Evolutionary conservation across 2,888 invertebrate species (phyloP).

Genomic region (Lapara coniferarum): DNA sequence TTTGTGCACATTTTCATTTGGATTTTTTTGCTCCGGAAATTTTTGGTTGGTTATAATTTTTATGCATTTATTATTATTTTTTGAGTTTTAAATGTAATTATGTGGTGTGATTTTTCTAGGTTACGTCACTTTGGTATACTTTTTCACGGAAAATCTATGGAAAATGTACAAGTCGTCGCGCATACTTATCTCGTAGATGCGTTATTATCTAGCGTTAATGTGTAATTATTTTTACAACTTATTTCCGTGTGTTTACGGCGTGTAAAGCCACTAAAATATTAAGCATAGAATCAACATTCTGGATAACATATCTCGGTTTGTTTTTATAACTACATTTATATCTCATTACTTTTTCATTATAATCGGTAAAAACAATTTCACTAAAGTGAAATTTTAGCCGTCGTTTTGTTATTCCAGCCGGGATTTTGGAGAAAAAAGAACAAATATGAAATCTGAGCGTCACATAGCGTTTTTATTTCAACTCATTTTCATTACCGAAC

Average conservation of each 20-base stretch:
- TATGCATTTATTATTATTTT: conserved; percentile 49
- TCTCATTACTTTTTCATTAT: neutral
- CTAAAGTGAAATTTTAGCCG: neutral
- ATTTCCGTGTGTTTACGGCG: conserved; percentile 14
- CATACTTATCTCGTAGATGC: neutral
- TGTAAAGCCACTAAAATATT: conserved; percentile 3
- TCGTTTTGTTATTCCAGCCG: neutral
- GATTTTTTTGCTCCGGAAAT: conserved; percentile 79
- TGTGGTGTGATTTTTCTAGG: neutral
- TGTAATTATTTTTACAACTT: conserved; percentile 21
- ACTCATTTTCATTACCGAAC: conserved; percentile 41
- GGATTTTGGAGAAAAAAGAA: neutral
- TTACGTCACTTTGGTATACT: neutral
- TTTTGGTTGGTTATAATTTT: conserved; percentile 77
- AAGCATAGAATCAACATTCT: neutral
- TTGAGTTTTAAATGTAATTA: conserved; percentile 27
- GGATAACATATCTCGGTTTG: neutral
- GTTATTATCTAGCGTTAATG: conserved; percentile 18
- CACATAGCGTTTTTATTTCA: conserved; percentile 31
- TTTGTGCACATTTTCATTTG: conserved; percentile 80
- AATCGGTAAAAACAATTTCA: neutral
- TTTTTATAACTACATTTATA: neutral
- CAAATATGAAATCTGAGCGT: conserved; percentile 5
- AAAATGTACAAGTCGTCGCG: neutral
- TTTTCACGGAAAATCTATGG: neutral